Base-by-base conservation (phyloP, 2,888 invertebrate genomes). In the Lasioglossum lativentre region DNA sequence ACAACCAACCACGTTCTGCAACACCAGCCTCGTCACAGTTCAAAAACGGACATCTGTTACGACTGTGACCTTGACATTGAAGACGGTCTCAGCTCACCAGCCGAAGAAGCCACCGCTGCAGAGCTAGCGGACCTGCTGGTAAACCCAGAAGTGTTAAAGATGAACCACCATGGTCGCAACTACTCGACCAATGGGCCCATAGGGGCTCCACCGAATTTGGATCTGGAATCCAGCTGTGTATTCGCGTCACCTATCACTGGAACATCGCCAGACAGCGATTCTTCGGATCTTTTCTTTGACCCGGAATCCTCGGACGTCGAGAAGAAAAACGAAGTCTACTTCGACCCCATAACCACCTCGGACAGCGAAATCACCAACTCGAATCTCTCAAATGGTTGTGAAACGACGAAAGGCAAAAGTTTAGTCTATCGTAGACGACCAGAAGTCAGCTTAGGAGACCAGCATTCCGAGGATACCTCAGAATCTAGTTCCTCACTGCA, bases 31-130 rank as follows among this genome's bases (percentile, higher is more conserved):
- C 95, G 96, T 80, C 95, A 93, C 92, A 95, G 91, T 93, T 94
- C 93, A 86, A 94, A 94, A 63, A 90, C 92, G 8, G 94, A 95
- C 40, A 85, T 94, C 23, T 95, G 92, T 76, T 95, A 92, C 82
- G 95, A 95, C 38, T 93, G 94, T 80, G 92, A 92, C n/a, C 73
- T 90, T 2, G 92, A 91, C 1, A 78, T 87, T 71, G 92, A 97
- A 81, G 97, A 97, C 87, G 97, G 97, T 86, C 97, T 97, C 0
- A 96, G 96, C 75, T 97, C 97, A 90, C 97, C 97, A 0, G 96
- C 96, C 75, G 97, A 97, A 88, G 96, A 96, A 78, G 91, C 92
- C 6, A 90, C 92, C 2, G 94, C 94, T 59, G 95, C 95, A 19
- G 97, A 97, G 94, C 95, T 96, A 83, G 92, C 93, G 2, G 93